Evolutionary conservation across 2,888 invertebrate genomes (phyloP).

Genomic region (Mythimna pallens): DNA sequence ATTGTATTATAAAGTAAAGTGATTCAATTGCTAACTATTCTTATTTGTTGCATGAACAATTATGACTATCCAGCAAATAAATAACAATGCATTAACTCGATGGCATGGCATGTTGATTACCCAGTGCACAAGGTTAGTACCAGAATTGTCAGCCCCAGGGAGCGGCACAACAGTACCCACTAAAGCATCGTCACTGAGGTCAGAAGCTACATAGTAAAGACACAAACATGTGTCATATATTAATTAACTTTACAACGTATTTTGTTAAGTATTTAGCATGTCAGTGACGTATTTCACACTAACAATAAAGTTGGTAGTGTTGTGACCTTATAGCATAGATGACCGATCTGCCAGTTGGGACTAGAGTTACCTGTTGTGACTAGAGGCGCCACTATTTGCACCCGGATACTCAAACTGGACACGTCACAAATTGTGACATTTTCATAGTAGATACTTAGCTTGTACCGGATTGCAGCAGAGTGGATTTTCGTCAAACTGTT

Average conservation of each 20-base stretch:
- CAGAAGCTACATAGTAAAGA: constrained; percentile 18
- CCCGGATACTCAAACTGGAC: not conserved
- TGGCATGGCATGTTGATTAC: not conserved
- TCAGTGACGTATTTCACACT: constrained; percentile 58
- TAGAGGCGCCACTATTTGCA: not conserved
- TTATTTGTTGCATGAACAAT: too few species aligned
- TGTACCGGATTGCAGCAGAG: too few species aligned
- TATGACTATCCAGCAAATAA: too few species aligned
- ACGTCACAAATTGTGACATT: not conserved
- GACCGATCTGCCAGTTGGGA: too few species aligned
- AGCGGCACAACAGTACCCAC: constrained; percentile 9
- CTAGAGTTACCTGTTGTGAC: not conserved
- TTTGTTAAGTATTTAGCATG: constrained; percentile 60
- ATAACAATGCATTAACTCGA: not conserved
- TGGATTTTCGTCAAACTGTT: too few species aligned
- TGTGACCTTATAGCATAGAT: not conserved
- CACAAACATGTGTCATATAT: constrained; percentile 31
- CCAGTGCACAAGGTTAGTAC: not conserved
- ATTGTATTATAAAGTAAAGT: too few species aligned
- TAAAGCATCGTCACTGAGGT: constrained; percentile 29
- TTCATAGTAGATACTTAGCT: too few species aligned
- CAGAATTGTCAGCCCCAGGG: constrained; percentile 11
- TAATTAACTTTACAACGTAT: constrained; percentile 50
- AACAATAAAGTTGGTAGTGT: constrained; percentile 29
- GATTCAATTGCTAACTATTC: too few species aligned